Evolutionary conservation across 2,888 invertebrate species (phyloP), one percentile per base, ranked within the genome.

Genomic region (Nemoura dubitans): DNA sequence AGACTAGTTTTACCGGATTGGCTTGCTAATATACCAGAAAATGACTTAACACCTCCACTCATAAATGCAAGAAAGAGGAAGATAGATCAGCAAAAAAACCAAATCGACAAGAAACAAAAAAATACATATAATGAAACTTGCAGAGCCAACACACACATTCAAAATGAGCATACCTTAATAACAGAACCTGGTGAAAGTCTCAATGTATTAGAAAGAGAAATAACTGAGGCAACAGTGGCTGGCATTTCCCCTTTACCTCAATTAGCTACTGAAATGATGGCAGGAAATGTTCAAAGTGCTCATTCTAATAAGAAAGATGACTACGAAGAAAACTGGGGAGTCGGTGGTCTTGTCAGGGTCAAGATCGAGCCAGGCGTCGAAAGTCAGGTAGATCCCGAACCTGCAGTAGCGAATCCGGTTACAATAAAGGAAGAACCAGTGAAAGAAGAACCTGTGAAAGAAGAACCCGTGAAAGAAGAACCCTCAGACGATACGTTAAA

Each of bases 1-100:
- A 83, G 42, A 83, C 83, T 21, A 42, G 27, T 43, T n/a, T 83
- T 83, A 42, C 83, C 83, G 0, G 83, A 26, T 26, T 83, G 83
- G 83, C 43, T 83, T 26, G 42, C 83, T 16, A 42, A 27, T 42
- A n/a, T 83, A 42, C 43, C 83, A 14, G 10, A 21, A n/a, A 16
- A 29, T 30, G 28, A 25, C 21, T 7, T 21, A 25, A 27, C n/a
- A 10, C 25, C 26, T 26, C 78, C 78, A 78, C 28, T 26, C 78
- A 78, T 1, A 6, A 78, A 78, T 5, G 28, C 78, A 28, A 78
- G 27, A 27, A 59, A 78, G 26, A 78, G 26, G 16, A 78, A 78
- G n/a, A 27, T 78, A 78, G 27, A 78, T 16, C 26, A 78, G n/a
- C 2, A 78, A 78, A 26, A 78, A 10, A 16, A 3, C 26, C 2